Base-by-base conservation (phyloP, 1,140 invertebrate genomes). In the Penaeus chinensis region DNA sequence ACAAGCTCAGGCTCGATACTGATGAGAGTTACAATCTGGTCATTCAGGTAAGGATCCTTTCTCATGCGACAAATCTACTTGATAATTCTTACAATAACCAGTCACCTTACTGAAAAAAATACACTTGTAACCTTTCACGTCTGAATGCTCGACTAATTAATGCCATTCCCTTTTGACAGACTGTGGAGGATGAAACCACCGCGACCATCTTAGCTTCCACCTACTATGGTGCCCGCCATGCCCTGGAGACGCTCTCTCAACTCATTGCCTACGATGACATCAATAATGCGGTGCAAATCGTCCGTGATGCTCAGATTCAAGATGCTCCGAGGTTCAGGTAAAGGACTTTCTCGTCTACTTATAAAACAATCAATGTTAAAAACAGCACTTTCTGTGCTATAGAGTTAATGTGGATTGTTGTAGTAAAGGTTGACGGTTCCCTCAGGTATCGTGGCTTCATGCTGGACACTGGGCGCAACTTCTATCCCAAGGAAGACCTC, bases 401-500 rank as follows among this genome's bases (percentile, higher is more conserved):
- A 16, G 10, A 47, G 47, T 11, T 16, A 13, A 54, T 54, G 11
- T 16, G 16, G 54, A 54, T n/a, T 7, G 27, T 22, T 54, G 71
- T 20, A 47, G 37, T 77, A 62, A 81, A 81, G 61, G 63, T 69
- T 42, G 63, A 13, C 80, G 32, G 24, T 81, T 47, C 20, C 37
- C 85, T 19, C 79, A 77, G 66, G 74, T 85, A 89, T 63, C 86
- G 90, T 24, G 90, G 89, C 61, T 24, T 90, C 27, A 79, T 88
- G 79, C 47, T 90, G 66, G 90, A 90, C 83, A 90, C 90, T 11
- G 85, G 77, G 22, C 78, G 90, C 20, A 90, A 90, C 91, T 96
- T 93, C 91, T 93, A 95, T 90, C 92, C 94, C 2, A 94, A 96
- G 13, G 93, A 94, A 5, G 92, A 94, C 1, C 95, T 97, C 74